Evolutionary conservation across 2,888 invertebrate species (phyloP).

Genomic region (Tetropium fuscum): DNA sequence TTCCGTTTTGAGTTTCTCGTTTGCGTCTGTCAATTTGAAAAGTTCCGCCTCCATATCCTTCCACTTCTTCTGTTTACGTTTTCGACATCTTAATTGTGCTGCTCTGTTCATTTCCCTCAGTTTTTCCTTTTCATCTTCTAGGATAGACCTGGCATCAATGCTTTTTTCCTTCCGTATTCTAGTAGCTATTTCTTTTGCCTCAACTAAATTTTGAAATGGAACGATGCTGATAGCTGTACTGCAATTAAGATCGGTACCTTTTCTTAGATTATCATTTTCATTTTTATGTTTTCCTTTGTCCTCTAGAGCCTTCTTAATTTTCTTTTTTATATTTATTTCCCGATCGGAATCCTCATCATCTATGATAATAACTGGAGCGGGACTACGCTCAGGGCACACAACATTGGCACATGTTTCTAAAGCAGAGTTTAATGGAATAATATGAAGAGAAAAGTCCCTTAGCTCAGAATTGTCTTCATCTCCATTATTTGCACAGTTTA

Average conservation of each 20-base stretch:
- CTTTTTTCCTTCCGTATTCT: neutral
- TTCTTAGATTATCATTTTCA: constrained; percentile 27
- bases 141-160: neutral
- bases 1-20: constrained; percentile 64
- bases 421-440: constrained; percentile 20
- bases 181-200: constrained; percentile 8
- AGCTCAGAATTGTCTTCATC: constrained; percentile 28
- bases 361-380: constrained; percentile 35
- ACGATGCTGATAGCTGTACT: constrained; percentile 30
- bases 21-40: constrained; percentile 61
- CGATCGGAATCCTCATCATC: constrained; percentile 35
- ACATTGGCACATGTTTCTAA: constrained; percentile 28
- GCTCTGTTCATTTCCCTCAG: constrained; percentile 64
- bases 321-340: constrained; percentile 40
- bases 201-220: constrained; percentile 29
- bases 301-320: constrained; percentile 46
- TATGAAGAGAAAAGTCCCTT: constrained; percentile 32
- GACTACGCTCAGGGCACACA: neutral
- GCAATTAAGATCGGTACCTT: constrained; percentile 22
- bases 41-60: constrained; percentile 68
- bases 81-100: constrained; percentile 68
- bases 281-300: constrained; percentile 42
- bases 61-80: constrained; percentile 70
- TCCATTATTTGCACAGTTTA: constrained; percentile 15
- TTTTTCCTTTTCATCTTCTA: constrained; percentile 42